Conservation (phyloP, 2,113 vertebrate genomes). For the Hemibagrus wyckioides region DNA sequence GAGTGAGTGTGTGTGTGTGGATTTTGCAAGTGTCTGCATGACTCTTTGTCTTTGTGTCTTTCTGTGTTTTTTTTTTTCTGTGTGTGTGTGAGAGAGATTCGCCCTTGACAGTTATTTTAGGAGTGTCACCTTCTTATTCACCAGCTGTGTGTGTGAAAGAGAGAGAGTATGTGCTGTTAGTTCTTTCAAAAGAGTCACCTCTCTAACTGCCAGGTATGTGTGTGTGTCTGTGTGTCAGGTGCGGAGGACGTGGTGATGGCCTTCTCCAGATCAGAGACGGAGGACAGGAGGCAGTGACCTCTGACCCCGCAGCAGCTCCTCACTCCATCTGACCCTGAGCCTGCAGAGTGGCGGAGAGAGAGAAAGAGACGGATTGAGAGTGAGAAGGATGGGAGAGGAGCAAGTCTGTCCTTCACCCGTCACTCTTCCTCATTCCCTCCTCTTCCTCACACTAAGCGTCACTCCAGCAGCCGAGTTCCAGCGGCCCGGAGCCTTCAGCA, state of each 20-base stretch:
- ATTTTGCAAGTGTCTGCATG: background rate
- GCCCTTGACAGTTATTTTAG: background rate
- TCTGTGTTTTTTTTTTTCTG: background rate
- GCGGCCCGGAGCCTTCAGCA: constrained; percentile 56
- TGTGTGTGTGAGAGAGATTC: background rate
- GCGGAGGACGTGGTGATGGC: constrained; percentile 99
- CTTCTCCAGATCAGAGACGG: constrained; percentile 95
- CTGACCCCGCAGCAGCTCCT: constrained; percentile 12
- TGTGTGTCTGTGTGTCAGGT: constrained; percentile 70
- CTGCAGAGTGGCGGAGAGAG: constrained; percentile 66
- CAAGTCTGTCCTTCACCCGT: constrained; percentile 39
- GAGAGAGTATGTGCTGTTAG: background rate
- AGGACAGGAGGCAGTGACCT: constrained; percentile 93
- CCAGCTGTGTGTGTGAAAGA: background rate
- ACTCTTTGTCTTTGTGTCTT: background rate
- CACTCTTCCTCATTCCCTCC: constrained; percentile 46
- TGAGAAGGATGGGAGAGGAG: constrained; percentile 54
- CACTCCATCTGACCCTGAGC: constrained; percentile 58
- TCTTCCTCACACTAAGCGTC: constrained; percentile 59
- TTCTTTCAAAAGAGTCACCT: background rate
- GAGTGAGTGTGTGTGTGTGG: background rate
- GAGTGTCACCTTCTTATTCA: background rate
- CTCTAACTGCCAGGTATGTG: background rate
- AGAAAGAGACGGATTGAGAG: constrained; percentile 46
- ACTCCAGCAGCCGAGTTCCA: constrained; percentile 56